Conservation (phyloP, 1,140 invertebrate genomes). For the Spodoptera litura region DNA sequence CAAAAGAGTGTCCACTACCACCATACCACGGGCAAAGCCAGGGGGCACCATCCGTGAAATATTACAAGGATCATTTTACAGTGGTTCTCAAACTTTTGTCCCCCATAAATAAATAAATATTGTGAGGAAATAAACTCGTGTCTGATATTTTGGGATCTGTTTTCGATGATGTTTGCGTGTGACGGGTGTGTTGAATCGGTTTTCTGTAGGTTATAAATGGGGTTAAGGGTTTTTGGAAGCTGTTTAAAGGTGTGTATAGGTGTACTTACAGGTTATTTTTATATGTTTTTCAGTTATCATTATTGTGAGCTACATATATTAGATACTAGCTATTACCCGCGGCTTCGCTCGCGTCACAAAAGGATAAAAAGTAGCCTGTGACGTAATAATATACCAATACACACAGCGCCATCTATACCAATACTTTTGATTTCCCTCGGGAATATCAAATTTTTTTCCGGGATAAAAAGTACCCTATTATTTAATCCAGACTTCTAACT, state of each 20-base stretch:
- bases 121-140: not conserved
- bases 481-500: no score
- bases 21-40: constrained; percentile 32
- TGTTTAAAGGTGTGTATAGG: not conserved
- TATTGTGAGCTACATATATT: no score
- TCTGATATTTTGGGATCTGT: constrained; percentile 3
- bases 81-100: constrained; percentile 55
- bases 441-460: no score
- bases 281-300: no score
- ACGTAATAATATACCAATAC: no score
- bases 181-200: constrained; percentile 9
- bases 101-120: constrained; percentile 12
- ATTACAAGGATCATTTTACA: constrained; percentile 59
- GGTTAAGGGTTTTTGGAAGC: not conserved
- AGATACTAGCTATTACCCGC: no score
- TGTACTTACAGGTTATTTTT: no score
- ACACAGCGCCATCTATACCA: no score
- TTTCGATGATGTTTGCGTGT: not conserved
- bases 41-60: constrained; percentile 58
- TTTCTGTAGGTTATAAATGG: not conserved
- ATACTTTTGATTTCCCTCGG: no score
- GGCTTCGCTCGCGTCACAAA: no score
- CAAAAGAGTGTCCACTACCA: constrained; percentile 22
- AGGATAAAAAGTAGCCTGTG: no score
- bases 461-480: no score